Evolutionary conservation across 2,797 vertebrate species (phyloP), one percentile per base, ranked within the genome.

Genomic region (Coregonus sp.): DNA sequence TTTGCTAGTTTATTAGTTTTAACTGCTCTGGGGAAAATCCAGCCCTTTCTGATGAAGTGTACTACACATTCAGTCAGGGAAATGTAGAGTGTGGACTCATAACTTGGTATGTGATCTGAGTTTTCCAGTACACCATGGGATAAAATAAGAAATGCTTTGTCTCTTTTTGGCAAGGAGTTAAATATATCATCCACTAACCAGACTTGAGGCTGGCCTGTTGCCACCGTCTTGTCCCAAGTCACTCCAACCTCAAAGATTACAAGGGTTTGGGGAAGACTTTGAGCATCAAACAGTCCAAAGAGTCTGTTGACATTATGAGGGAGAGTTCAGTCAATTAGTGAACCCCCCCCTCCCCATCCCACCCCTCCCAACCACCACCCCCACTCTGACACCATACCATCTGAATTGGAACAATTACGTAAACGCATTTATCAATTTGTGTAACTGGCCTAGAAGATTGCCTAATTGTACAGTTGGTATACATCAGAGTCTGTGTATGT

Each of bases 71-170:
- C 40, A 85, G 89, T 87, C 63, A 77, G 68, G 89, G 74, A 86
- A 81, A 82, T 83, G 85, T 56, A 82, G 84, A 87, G 50, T 78
- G 80, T 86, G 81, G 25, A 25, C 25, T 25, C 25, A 25, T 80
- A 87, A 88, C 76, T 84, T 84, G 82, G 78, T 86, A 83, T 74
- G 79, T 91, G 89, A 91, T 87, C 75, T 7, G 78, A 88, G 86
- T 92, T 90, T 91, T 93, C 90, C 91, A 47, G 40, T 47, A 47
- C 40, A 91, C 87, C 81, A 81, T 73, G 84, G 89, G 82, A 90
- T 92, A 86, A 92, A 90, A 85, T 54, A 75, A 87, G 87, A 89
- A 85, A 86, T 78, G 83, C 81, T 78, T 83, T 82, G 87, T 79
- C 80, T 89, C 79, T 86, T 80, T 88, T 89, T 91, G 89, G 84